Conservation (phyloP, 2,888 invertebrate species). For the Leptinotarsa juncta region DNA sequence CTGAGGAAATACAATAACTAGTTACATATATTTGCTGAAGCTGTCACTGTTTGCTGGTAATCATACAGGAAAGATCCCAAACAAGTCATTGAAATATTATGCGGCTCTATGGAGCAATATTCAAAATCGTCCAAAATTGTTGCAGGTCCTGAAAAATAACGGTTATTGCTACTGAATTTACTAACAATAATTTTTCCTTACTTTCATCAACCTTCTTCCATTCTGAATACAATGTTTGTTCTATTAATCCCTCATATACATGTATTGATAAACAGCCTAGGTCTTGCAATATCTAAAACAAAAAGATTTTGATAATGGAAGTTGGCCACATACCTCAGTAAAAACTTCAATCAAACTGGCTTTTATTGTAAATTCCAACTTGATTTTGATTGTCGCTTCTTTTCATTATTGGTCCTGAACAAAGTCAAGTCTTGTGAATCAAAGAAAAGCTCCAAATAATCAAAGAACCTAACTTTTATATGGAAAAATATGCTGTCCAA, state of each 20-base stretch:
- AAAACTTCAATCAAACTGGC: no score
- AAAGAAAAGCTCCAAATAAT: no score
- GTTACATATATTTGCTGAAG: constrained; percentile 5
- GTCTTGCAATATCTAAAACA: constrained; percentile 69
- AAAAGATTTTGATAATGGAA: constrained; percentile 42
- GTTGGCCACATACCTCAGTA: no score
- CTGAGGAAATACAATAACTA: neutral
- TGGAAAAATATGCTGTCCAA: no score
- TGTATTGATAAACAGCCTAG: constrained; percentile 69
- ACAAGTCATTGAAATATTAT: constrained; percentile 46
- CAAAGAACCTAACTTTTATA: no score
- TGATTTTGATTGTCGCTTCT: no score
- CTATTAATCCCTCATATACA: constrained; percentile 56
- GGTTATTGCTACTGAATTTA: neutral
- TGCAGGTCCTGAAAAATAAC: constrained; percentile 50
- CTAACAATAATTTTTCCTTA: constrained; percentile 31
- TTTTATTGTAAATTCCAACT: no score
- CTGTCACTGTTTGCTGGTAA: constrained; percentile 22
- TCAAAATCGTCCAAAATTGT: constrained; percentile 54
- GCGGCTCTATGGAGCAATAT: constrained; percentile 50
- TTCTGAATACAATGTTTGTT: constrained; percentile 64
- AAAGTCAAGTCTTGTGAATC: no score
- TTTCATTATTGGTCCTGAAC: no score
- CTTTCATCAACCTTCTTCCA: constrained; percentile 41
- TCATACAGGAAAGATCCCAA: constrained; percentile 51